These are phyloP conservation scores for Caenorhabditis sulstoni DNA, from an alignment of 2,888 invertebrate genomes.

Conservation along the genomic window DNA sequence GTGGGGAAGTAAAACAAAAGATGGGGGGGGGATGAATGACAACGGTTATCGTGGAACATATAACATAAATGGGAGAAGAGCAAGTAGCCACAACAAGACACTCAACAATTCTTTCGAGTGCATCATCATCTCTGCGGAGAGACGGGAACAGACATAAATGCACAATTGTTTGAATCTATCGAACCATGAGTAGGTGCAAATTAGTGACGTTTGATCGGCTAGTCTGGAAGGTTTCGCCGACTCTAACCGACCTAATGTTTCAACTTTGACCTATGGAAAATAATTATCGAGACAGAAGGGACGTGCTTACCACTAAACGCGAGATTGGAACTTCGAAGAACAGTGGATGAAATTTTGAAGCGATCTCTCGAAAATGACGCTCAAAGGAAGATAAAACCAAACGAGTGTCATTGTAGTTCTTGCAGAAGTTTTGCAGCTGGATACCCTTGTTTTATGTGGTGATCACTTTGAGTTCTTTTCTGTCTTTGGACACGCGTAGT, in stretches of 20 bases:
- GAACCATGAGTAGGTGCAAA: constrained; percentile 31
- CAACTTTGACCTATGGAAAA: constrained; percentile 4
- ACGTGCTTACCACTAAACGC: too few relatives aligned
- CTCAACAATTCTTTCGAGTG: constrained; percentile 19
- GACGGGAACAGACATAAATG: constrained; percentile 23
- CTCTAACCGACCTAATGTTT: constrained; percentile 7
- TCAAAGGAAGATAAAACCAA: too few relatives aligned
- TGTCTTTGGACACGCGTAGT: background rate
- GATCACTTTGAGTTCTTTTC: background rate
- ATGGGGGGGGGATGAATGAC: constrained; percentile 37
- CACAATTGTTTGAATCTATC: constrained; percentile 32
- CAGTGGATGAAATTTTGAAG: too few relatives aligned
- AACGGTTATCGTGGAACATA: too few relatives aligned
- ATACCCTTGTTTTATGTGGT: background rate
- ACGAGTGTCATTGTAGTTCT: too few relatives aligned
- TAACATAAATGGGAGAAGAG: constrained; percentile 4
- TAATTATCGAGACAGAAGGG: background rate
- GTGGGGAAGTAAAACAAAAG: background rate
- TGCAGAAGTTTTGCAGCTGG: too few relatives aligned
- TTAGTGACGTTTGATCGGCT: constrained; percentile 47
- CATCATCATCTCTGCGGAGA: background rate
- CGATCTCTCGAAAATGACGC: too few relatives aligned
- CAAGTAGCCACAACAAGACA: background rate
- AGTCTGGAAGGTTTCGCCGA: constrained; percentile 9
- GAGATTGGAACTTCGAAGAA: too few relatives aligned